Conservation (phyloP, 1,140 invertebrate genomes). For the Epicauta chinensis region DNA sequence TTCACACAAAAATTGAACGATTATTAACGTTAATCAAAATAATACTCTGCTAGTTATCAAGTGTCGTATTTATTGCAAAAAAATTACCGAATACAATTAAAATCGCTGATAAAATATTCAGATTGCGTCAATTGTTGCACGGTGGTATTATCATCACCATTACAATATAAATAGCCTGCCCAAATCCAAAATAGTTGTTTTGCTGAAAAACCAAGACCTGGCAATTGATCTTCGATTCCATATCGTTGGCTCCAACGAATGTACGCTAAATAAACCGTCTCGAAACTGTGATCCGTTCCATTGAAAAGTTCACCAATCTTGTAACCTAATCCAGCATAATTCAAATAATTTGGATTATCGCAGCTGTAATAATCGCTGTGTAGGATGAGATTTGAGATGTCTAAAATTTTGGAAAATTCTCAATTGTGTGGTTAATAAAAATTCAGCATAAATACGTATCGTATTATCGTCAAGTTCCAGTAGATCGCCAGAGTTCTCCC, state of each 20-base stretch:
- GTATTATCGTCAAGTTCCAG: too few species aligned
- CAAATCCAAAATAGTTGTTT: constrained; percentile 53
- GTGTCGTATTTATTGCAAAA: too few species aligned
- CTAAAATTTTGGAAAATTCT: background rate
- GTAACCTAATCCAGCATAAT: constrained; percentile 1
- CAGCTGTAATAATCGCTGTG: constrained; percentile 1
- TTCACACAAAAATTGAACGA: too few species aligned
- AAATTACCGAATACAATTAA: constrained; percentile 47
- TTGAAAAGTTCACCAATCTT: background rate
- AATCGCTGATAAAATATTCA: constrained; percentile 54
- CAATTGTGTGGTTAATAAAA: too few species aligned
- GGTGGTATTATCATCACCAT: constrained; percentile 16
- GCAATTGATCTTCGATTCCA: constrained; percentile 21
- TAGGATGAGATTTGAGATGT: constrained; percentile 1
- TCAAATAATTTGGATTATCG: constrained; percentile 8
- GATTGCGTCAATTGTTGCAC: constrained; percentile 17
- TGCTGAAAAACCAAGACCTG: constrained; percentile 44
- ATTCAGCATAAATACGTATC: too few species aligned
- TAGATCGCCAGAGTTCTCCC: too few species aligned
- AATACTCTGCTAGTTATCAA: too few species aligned
- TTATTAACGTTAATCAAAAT: too few species aligned
- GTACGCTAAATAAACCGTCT: too few species aligned
- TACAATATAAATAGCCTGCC: constrained; percentile 1
- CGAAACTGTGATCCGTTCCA: too few species aligned
- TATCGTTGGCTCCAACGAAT: too few species aligned